Evolutionary conservation across 2,113 vertebrate species (phyloP).

Genomic region (Periophthalmus modestus): DNA sequence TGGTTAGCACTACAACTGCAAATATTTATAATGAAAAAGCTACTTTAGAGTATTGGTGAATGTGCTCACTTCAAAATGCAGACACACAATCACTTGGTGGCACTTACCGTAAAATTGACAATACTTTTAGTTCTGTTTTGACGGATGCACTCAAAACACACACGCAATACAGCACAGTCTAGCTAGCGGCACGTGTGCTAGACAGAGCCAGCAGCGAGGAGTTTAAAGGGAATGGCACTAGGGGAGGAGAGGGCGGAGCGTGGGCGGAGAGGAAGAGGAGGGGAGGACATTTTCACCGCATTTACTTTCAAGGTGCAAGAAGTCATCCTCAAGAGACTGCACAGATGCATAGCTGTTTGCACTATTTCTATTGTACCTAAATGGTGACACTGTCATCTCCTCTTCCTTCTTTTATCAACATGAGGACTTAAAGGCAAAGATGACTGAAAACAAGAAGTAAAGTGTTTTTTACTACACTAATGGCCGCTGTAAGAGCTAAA

Average conservation of each 20-base stretch:
- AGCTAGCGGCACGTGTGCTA: conserved; percentile 23
- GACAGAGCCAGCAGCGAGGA: conserved; percentile 41
- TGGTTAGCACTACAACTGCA: conserved; percentile 29
- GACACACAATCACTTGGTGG: conserved; percentile 44
- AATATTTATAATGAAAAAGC: conserved; percentile 42
- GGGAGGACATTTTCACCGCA: conserved; percentile 25
- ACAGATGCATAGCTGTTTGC: conserved; percentile 32
- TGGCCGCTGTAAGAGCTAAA: neutral
- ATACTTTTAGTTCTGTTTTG: conserved; percentile 31
- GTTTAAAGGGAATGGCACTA: conserved; percentile 64
- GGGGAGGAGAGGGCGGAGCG: neutral
- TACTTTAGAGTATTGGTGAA: conserved; percentile 23
- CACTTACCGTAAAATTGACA: conserved; percentile 52
- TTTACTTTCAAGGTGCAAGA: conserved; percentile 40
- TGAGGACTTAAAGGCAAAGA: conserved; percentile 54
- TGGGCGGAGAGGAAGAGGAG: conserved; percentile 9
- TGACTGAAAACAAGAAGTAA: neutral
- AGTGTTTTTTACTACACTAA: neutral
- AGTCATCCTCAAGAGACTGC: conserved; percentile 33
- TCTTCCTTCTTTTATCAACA: conserved; percentile 26
- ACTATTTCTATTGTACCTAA: conserved; percentile 29
- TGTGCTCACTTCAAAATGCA: conserved; percentile 16
- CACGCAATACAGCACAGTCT: conserved; percentile 1
- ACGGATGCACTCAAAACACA: conserved; percentile 26
- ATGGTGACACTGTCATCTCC: conserved; percentile 16